phyloP scores from a whole-genome alignment of 2,113 vertebrate genomes.

The Myanophis thanlyinensis region DNA sequence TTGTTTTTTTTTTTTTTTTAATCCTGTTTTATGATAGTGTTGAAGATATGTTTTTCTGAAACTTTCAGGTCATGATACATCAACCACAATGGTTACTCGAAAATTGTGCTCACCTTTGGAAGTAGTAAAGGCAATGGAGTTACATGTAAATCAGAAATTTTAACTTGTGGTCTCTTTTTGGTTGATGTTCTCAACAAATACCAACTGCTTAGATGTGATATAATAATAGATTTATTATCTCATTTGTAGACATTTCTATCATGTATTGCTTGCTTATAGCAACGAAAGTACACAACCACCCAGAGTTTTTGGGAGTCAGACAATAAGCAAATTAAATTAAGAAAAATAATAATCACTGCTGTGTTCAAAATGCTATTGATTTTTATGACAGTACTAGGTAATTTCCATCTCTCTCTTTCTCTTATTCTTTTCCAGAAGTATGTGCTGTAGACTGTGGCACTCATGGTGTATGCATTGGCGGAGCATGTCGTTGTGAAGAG shows the following conservation, averaged over 20 bases:
- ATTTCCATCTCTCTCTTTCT: conserved; percentile 30
- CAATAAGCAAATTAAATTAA: background rate
- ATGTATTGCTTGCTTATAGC: background rate
- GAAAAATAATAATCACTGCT: background rate
- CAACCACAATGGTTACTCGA: background rate
- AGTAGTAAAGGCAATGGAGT: background rate
- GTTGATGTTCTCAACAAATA: background rate
- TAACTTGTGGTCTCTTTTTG: background rate
- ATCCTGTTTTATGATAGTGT: background rate
- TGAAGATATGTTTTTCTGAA: background rate
- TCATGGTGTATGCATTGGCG: conserved; percentile 95
- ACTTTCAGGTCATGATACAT: background rate
- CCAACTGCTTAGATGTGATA: background rate
- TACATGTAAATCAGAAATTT: background rate
- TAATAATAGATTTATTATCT: conserved; percentile 16
- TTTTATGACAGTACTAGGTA: background rate
- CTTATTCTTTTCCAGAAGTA: conserved; percentile 81
- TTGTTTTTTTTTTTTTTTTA: background rate
- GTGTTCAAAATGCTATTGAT: background rate
- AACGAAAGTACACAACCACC: background rate
- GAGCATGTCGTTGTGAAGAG: conserved; percentile 96
- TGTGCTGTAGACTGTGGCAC: conserved; percentile 98
- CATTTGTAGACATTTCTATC: background rate
- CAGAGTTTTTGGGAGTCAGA: background rate
- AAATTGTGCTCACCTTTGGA: conserved; percentile 31